A percentile compares a stretch with the other conserved stretches of the same genome.
Evolutionary conservation across 2,888 invertebrate genomes (phyloP).

Genomic region (Campoplex capitator): DNA sequence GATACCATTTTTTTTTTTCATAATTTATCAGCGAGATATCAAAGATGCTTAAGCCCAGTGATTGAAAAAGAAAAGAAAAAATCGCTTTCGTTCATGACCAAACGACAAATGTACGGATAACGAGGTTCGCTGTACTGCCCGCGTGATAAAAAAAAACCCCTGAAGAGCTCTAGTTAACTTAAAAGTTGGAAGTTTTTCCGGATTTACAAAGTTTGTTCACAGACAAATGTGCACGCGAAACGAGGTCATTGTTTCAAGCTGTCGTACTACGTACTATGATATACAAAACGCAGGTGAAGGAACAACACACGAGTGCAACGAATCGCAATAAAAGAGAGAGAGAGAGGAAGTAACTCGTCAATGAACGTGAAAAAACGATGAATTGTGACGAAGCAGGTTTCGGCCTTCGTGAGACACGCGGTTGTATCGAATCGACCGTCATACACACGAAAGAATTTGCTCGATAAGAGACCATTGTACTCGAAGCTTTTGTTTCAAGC

Average conservation of each 20-base stretch:
- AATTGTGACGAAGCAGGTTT: conserved; percentile 34
- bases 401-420: conserved; percentile 65
- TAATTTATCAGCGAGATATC: conserved; percentile 33
- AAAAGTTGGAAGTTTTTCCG: conserved; percentile 39
- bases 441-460: conserved; percentile 57
- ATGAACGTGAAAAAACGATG: conserved; percentile 61
- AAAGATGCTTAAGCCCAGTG: conserved; percentile 56
- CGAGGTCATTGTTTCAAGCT: conserved; percentile 4
- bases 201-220: background rate
- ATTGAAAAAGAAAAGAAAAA: conserved; percentile 5
- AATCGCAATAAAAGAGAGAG: conserved; percentile 24
- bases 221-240: background rate
- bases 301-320: conserved; percentile 13
- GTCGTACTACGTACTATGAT: background rate
- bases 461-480: conserved; percentile 55
- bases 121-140: background rate
- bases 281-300: conserved; percentile 41
- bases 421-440: conserved; percentile 56
- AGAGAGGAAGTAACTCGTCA: conserved; percentile 46
- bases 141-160: no score
- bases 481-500: conserved; percentile 29
- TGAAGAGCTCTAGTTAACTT: conserved; percentile 15
- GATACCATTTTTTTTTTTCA: conserved; percentile 6
- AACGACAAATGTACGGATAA: conserved; percentile 60
- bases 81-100: conserved; percentile 26